Base-by-base conservation (phyloP, 2,888 invertebrate genomes). In the Nipponacmea schrenckii region DNA sequence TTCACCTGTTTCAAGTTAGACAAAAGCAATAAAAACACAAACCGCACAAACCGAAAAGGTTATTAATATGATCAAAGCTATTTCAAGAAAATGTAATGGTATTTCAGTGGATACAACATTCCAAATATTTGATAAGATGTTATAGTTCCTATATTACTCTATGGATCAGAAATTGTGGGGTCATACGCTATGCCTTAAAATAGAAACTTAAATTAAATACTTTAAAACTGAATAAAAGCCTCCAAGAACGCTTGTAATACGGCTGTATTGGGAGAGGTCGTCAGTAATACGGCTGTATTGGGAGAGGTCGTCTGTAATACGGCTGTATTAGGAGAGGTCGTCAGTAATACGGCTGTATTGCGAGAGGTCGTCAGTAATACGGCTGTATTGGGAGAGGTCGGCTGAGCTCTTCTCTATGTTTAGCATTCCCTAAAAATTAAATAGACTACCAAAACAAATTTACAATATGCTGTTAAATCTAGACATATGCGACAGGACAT, bases 141-240 rank as follows among this genome's bases (percentile, higher is more conserved):
- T 65, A n/a, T n/a, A 12, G 31, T 65, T 39, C 65, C 65, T 31
- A 65, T 65, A 31, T 39, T 65, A 39, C 44, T 65, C 5, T 66
- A 66, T 45, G 14, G 66, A 20, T 66, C 66, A 17, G 66, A 66
- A 44, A 45, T n/a, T 66, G 39, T 66, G 44, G n/a, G 66, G 66
- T 7, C 45, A 39, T 66, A 15, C 39, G 3, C n/a, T 44, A 3
- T n/a, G 39, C n/a, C 20, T 17, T 24, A 24, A 44, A n/a, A 66
- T 31, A 8, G 66, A 66, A 31, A 66, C 45, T 17, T 45, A 66
- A 7, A n/a, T 66, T 39, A 66, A 66, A 44, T 44, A 39, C 17
- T 24, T 66, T 7, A 31, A 66, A 15, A 4, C 5, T 44, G 45
- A 7, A 7, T 66, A n/a, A 56, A 14, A 56, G 7, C n/a, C 20